Percentiles rank a stretch among this genome's conserved stretches.
These are phyloP conservation scores for Australoheros scitulus DNA, from an alignment of 2,113 vertebrate species.

Conservation along the genomic window DNA sequence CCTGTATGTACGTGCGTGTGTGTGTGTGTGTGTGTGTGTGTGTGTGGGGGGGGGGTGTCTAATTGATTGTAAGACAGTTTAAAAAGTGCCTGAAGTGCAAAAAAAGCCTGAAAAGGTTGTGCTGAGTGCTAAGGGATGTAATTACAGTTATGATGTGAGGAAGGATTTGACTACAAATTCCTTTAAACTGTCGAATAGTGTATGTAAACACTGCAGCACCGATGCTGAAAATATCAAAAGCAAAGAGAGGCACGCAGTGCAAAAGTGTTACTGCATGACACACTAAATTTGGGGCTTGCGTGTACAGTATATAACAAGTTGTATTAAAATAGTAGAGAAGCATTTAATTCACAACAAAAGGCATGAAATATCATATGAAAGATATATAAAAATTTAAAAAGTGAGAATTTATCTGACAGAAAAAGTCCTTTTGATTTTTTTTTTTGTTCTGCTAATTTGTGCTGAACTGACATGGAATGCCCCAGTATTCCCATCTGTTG, in stretches of 20 bases:
- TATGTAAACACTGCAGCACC: constrained; percentile 65
- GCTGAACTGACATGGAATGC: constrained; percentile 83
- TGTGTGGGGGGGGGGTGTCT: constrained; percentile 50
- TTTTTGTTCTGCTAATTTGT: constrained; percentile 79
- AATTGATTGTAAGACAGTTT: constrained; percentile 78
- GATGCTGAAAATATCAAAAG: constrained; percentile 42
- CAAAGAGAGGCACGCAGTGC: constrained; percentile 33
- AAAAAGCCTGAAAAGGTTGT: constrained; percentile 69
- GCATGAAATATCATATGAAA: background rate
- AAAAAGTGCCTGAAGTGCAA: constrained; percentile 69
- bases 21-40: too few species aligned
- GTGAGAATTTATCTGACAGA: background rate
- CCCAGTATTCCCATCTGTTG: constrained; percentile 89
- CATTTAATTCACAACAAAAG: background rate
- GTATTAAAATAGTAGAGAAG: background rate
- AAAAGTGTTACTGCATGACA: constrained; percentile 3
- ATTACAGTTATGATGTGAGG: constrained; percentile 70
- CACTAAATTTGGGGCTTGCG: background rate
- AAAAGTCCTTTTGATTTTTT: background rate
- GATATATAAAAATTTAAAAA: background rate
- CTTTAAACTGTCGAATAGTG: constrained; percentile 66
- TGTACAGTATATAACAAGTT: background rate
- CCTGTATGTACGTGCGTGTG: too few species aligned
- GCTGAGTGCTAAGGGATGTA: constrained; percentile 65
- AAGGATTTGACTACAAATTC: constrained; percentile 69